Evolutionary conservation across 1,140 invertebrate genomes (phyloP), one percentile per base, ranked within the genome.

Genomic region (Matsumurasca onukii): DNA sequence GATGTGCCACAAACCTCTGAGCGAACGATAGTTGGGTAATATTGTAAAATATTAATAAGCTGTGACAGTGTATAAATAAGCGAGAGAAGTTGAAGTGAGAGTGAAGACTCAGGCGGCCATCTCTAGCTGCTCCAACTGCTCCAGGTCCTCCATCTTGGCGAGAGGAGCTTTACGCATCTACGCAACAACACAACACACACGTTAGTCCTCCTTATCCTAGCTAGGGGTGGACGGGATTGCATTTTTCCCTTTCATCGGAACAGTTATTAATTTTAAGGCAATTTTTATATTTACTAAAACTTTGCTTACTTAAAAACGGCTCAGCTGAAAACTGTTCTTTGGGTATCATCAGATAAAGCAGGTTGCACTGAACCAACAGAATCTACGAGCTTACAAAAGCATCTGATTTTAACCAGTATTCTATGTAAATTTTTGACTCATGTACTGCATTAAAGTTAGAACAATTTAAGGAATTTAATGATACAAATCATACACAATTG

Each of bases 141-240:
- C 73, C 24, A 75, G 64, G 57, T 75, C 74, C 68, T 75, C 74
- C 74, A 75, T 75, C 45, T 69, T 63, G 30, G 74, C 74, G 39
- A 75, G 63, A 17, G 74, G 74, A 34, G 74, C 74, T 66, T 72
- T 75, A 75, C 70, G 71, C 34, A 75, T 72, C 74, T 75, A 51
- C n/a, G 3, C 15, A 25, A 57, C 57, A 61, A 70, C 57, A 22
- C 25, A 52, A 52, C 12, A 65, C 13, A 61, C 29, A 3, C 22
- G 31, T 55, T 63, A 3, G 27, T 20, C 27, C 29, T 31, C 1
- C 5, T 31, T 22, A 17, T 9, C n/a, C 57, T 20, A 31, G 29
- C 17, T 48, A 39, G 27, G 22, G 29, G 25, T 1, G 1, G 17
- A 2, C 24, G 24, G 45, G 24, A 45, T 22, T 17, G 25, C 24